A percentile compares a stretch with the other conserved stretches of the same genome.
Evolutionary conservation across 2,797 vertebrate species (phyloP).

Genomic region (Sebastes hubbsi): DNA sequence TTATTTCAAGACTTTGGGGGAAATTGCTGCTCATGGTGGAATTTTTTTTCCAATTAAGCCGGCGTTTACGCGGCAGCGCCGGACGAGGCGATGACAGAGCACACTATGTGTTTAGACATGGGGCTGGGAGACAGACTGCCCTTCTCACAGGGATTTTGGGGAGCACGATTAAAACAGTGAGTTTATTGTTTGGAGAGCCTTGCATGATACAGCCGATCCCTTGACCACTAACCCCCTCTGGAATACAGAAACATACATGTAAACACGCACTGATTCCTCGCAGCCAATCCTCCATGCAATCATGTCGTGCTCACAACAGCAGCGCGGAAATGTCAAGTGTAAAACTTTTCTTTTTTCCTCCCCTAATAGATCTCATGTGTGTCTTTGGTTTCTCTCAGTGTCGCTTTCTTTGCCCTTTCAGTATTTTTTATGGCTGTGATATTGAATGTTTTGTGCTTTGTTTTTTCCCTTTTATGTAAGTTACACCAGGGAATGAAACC

Average conservation of each 20-base stretch:
- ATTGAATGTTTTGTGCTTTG: constrained; percentile 26
- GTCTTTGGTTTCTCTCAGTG: constrained; percentile 40
- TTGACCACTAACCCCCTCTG: constrained; percentile 39
- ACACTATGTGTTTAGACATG: constrained; percentile 61
- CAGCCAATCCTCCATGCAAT: constrained; percentile 31
- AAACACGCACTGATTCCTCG: constrained; percentile 3
- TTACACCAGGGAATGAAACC: background rate
- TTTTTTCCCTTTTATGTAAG: constrained; percentile 8
- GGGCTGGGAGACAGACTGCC: constrained; percentile 45
- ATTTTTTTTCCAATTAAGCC: constrained; percentile 68
- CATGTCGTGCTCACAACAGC: constrained; percentile 36
- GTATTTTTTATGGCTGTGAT: constrained; percentile 20
- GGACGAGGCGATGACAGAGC: constrained; percentile 74
- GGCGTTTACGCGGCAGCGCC: constrained; percentile 51
- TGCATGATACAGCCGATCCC: constrained; percentile 66
- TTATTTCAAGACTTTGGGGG: constrained; percentile 22
- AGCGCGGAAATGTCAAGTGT: constrained; percentile 56
- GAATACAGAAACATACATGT: constrained; percentile 13
- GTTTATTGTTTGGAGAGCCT: constrained; percentile 76
- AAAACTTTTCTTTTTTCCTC: constrained; percentile 4
- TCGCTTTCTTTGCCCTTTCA: constrained; percentile 12
- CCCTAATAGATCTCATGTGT: constrained; percentile 64
- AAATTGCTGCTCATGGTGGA: constrained; percentile 48
- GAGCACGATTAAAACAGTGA: constrained; percentile 75
- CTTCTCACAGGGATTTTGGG: constrained; percentile 67